Evolutionary conservation across 2,888 invertebrate species (phyloP), one percentile per base, ranked within the genome.

Genomic region (Andrena haemorrhoa): DNA sequence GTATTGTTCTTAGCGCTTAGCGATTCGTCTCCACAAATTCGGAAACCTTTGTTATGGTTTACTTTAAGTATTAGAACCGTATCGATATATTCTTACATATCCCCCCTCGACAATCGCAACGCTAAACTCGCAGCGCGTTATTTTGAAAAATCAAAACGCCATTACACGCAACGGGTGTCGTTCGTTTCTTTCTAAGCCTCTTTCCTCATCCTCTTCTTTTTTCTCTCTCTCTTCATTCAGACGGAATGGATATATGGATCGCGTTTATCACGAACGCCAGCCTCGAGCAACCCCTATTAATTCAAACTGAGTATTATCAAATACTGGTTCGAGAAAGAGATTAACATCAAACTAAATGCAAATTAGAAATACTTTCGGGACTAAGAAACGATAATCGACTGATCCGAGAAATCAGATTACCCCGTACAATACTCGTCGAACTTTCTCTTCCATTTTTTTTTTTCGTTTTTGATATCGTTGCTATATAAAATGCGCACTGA

Each of bases 171-270:
- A 82, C 69, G 63, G 49, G 69, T 65, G 79, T 79, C 81, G 58
- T 70, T 77, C 29, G 8, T 63, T 26, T 70, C 51, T n/a, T 16
- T 16, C 10, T 20, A 10, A n/a, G 51, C 31, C 29, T 51, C 7
- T 31, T 47, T 35, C 41, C n/a, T 73, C 64, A 35, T 41, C 66
- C 10, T 33, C 16, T 69, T 69, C 61, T 51, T 64, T 56, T 69
- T 58, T 12, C 6, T 63, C 81, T 66, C 29, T 51, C 82, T 75
- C 64, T 77, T 79, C 71, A 75, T 85, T 79, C 79, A 85, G 88
- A 88, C 85, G 86, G 86, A 88, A 85, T 88, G 81, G 82, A 85
- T 85, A 85, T 88, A 77, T 79, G 79, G 69, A 84, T 84, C 83
- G 81, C 84, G 79, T 26, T 56, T 86, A 85, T 89, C 82, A 80